A percentile compares a stretch with the other conserved stretches of the same genome.
Conservation (phyloP, 2,888 invertebrate genomes). For the Cristatella mucedo region DNA sequence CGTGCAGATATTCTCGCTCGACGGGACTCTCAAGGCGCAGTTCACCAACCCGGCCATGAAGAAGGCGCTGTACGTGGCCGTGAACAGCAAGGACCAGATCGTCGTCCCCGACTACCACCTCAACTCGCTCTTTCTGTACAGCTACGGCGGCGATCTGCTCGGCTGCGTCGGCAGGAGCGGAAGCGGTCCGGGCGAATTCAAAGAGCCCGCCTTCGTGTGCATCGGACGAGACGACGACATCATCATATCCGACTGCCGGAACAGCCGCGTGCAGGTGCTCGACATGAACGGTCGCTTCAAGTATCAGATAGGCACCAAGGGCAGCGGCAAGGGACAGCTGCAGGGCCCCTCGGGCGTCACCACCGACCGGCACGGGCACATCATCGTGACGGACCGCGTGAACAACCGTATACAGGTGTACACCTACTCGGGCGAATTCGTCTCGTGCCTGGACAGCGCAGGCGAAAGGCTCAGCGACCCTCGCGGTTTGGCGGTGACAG, state of each 20-base stretch:
- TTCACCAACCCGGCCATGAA: conserved; percentile 16
- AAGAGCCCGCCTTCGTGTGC: conserved; percentile 16
- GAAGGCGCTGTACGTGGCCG: conserved; percentile 15
- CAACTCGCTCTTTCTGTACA: conserved; percentile 15
- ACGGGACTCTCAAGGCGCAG: conserved; percentile 13
- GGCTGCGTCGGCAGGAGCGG: conserved; percentile 10
- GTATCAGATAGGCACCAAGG: conserved; percentile 13
- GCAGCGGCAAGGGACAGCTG: conserved; percentile 14
- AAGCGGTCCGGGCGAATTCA: conserved; percentile 12
- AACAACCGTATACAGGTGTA: conserved; percentile 12
- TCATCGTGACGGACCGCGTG: conserved; percentile 4
- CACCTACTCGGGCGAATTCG: conserved; percentile 13
- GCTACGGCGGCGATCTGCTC: conserved; percentile 10
- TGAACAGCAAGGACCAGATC: conserved; percentile 14
- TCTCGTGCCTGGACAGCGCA: conserved; percentile 14
- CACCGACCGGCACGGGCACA: conserved; percentile 12
- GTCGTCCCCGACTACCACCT: conserved; percentile 16
- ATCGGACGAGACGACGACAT: conserved; percentile 13
- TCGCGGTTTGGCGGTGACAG: conserved; percentile 15
- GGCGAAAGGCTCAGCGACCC: conserved; percentile 14
- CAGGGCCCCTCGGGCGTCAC: conserved; percentile 16
- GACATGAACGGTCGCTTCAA: conserved; percentile 13
- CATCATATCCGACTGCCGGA: conserved; percentile 16
- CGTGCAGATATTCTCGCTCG: conserved; percentile 12
- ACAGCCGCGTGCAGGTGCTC: conserved; percentile 14